Evolutionary conservation across 2,113 vertebrate genomes (phyloP), one percentile per base, ranked within the genome.

Genomic region (Rhinolophus ferrumequinum): DNA sequence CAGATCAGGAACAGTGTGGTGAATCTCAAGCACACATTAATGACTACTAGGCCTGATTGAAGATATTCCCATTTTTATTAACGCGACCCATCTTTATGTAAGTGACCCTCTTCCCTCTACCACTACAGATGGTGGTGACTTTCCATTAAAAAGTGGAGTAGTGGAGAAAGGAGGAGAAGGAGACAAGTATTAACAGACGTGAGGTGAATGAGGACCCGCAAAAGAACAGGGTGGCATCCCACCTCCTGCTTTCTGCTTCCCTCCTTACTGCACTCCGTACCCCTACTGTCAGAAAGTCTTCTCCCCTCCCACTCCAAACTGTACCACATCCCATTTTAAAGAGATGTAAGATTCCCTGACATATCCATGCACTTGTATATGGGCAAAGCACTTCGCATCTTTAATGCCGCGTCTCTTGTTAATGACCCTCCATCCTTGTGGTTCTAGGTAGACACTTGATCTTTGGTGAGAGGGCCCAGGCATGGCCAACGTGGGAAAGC

Each of bases 1-100:
- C 30, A 76, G 13, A 60, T 56, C 52, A 62, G 62, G 30, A 22
- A 54, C n/a, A 58, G 26, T 24, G 33, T 21, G 44, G 21, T 33
- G 38, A 77, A 47, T 73, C 41, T 79, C 50, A 80, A 67, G 38
- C n/a, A 81, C 60, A 64, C 66, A 92, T 85, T 44, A 66, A 91
- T 86, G 50, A 93, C 33, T 60, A 58, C 52, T 47, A 88, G 62
- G 67, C 72, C 76, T 44, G 8, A 76, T 6, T 69, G 72, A 95
- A 85, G 54, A 33, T 60, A 62, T 56, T 54, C 22, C 62, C 6
- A 2, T 76, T 69, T 93, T 96, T 96, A 94, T 94, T 96, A 58
- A 94, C 54, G 54, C 64, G 26, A 7, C 47, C 41, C 26, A 52
- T 73, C 38, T 94, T 90, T 60, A 77, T 52, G 54, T 56, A 83